These are phyloP conservation scores for Helogale parvula DNA, from an alignment of 2,113 vertebrate species.

Conservation along the genomic window DNA sequence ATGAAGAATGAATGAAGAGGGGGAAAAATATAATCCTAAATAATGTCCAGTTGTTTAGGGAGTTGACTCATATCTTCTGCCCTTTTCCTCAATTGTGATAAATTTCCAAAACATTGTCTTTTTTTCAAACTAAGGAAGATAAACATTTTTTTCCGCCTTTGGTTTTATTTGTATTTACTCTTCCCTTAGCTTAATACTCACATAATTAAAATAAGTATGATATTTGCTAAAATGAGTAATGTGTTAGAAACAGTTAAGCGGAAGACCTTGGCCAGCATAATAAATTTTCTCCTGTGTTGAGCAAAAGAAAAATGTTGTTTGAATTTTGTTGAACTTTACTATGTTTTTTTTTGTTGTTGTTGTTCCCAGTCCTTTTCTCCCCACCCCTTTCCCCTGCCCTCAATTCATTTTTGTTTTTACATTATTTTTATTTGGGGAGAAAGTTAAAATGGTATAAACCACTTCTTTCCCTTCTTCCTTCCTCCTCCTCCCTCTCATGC, in stretches of 20 bases:
- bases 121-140: not conserved
- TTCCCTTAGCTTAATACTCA: slow-evolving; percentile 21
- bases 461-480: not conserved
- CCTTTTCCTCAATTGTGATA: slow-evolving; percentile 1
- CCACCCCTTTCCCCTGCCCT: not conserved
- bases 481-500: too few species aligned
- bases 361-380: not conserved
- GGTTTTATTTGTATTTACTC: not conserved
- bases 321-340: not conserved
- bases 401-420: slow-evolving; percentile 21
- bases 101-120: slow-evolving; percentile 29
- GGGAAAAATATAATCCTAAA: not conserved
- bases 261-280: not conserved
- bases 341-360: not conserved
- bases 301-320: not conserved
- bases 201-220: not conserved
- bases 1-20: not conserved
- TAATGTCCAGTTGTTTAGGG: not conserved
- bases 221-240: not conserved
- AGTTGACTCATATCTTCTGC: slow-evolving; percentile 23
- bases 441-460: not conserved
- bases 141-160: not conserved
- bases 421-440: slow-evolving; percentile 4
- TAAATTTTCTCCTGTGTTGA: not conserved
- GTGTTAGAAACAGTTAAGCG: not conserved